Percentiles rank a stretch among this genome's conserved stretches.
Evolutionary conservation across 2,797 vertebrate genomes (phyloP).

Genomic region (Acanthurus leucopareius): DNA sequence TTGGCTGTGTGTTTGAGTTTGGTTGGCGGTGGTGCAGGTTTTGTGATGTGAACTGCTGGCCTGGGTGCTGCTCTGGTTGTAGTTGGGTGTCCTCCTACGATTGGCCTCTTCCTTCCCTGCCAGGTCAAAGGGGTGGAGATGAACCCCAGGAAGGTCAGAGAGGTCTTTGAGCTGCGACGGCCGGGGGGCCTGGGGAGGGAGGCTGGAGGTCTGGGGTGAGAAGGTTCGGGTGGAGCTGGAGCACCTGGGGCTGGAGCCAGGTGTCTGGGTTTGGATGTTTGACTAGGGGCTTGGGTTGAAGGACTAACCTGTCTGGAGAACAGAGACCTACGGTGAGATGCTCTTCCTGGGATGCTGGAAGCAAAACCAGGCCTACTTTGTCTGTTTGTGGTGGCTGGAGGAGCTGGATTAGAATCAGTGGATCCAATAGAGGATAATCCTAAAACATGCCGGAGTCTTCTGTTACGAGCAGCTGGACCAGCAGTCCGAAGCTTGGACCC

Average conservation of each 20-base stretch:
- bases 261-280: neutral
- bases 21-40: conserved; percentile 59
- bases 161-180: conserved; percentile 73
- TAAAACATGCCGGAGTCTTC: conserved; percentile 12
- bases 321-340: conserved; percentile 50
- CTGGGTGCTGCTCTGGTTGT: conserved; percentile 56
- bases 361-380: neutral
- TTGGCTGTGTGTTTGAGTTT: conserved; percentile 30
- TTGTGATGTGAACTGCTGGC: conserved; percentile 70
- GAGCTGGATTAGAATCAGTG: neutral
- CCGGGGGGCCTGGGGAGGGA: conserved; percentile 41
- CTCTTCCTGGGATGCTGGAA: neutral
- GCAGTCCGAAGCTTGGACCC: conserved; percentile 8
- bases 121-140: conserved; percentile 90
- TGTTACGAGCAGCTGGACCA: conserved; percentile 1
- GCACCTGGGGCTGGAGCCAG: neutral
- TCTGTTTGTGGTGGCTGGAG: neutral
- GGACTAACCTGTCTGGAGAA: conserved; percentile 65
- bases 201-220: conserved; percentile 5
- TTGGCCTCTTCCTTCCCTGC: conserved; percentile 86
- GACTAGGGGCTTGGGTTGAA: conserved; percentile 1
- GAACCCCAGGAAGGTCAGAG: conserved; percentile 86
- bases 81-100: conserved; percentile 45
- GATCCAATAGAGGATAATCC: conserved; percentile 11
- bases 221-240: conserved; percentile 2